Conservation (phyloP, 2,113 vertebrate species). For the Bombycilla garrulus region DNA sequence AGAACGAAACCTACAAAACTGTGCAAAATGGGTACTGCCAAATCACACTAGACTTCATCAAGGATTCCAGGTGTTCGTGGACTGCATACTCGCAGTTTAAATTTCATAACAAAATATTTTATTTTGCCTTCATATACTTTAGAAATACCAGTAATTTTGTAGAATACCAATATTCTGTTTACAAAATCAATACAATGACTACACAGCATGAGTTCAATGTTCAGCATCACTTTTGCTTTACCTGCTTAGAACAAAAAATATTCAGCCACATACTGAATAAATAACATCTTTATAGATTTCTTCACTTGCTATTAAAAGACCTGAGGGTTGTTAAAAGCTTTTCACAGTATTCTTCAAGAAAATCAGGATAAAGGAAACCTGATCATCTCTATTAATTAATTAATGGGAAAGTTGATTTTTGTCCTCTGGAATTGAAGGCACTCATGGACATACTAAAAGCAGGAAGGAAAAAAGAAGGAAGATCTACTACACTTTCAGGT, state of each 20-base stretch:
- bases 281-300: neutral
- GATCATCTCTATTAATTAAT: neutral
- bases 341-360: neutral
- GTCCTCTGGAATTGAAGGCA: neutral
- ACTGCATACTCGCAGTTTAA: neutral
- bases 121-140: neutral
- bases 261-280: neutral
- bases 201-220: neutral
- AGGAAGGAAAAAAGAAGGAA: neutral
- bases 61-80: neutral
- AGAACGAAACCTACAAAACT: neutral
- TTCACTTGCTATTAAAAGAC: neutral
- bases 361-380: neutral
- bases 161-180: neutral
- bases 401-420: neutral
- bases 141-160: no score
- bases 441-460: neutral
- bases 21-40: neutral
- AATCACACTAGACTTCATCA: neutral
- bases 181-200: neutral
- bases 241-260: neutral
- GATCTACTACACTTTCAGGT: neutral
- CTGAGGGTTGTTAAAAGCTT: neutral
- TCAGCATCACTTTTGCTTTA: neutral
- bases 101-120: neutral